A percentile compares a stretch with the other conserved stretches of the same genome.
Conservation (phyloP, 2,888 invertebrate genomes). For the Tridacna crocea region DNA sequence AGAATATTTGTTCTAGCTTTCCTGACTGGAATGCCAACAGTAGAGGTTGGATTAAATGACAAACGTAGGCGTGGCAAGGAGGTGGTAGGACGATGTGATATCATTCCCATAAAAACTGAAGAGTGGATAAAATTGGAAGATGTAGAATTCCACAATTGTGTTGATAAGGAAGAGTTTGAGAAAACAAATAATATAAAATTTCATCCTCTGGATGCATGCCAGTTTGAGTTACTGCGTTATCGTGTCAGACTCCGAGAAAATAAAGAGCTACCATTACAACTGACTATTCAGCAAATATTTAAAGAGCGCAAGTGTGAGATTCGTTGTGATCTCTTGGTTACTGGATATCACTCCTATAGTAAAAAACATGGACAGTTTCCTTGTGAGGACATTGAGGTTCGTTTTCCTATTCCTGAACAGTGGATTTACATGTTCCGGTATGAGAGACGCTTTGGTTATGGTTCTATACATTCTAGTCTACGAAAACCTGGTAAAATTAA, state of each 20-base stretch:
- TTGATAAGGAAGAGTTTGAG: slow-evolving; percentile 95
- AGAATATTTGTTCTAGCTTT: slow-evolving; percentile 98
- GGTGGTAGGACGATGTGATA: slow-evolving; percentile 99
- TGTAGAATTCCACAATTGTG: slow-evolving; percentile 96
- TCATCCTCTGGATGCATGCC: slow-evolving; percentile 97
- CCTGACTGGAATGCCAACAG: slow-evolving; percentile 95
- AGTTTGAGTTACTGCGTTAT: slow-evolving; percentile 98
- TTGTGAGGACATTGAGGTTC: slow-evolving; percentile 92
- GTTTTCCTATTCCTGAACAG: slow-evolving; percentile 97
- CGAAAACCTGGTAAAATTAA: slow-evolving; percentile 87
- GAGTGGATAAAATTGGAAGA: slow-evolving; percentile 99
- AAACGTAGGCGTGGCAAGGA: slow-evolving; percentile 99
- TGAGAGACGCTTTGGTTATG: slow-evolving; percentile 98
- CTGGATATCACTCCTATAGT: slow-evolving; percentile 97
- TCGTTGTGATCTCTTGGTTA: slow-evolving; percentile 97
- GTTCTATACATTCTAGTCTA: slow-evolving; percentile 96
- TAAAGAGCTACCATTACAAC: slow-evolving; percentile 97
- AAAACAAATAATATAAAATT: slow-evolving; percentile 84
- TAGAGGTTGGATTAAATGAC: slow-evolving; percentile 99
- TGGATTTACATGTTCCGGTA: slow-evolving; percentile 99
- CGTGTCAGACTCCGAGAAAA: slow-evolving; percentile 89
- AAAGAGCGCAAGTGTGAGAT: slow-evolving; percentile 91
- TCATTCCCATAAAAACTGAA: slow-evolving; percentile 96
- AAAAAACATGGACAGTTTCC: slow-evolving; percentile 94
- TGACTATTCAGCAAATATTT: slow-evolving; percentile 91